These are phyloP conservation scores for Amblyornis subalaris DNA, from an alignment of 2,113 vertebrate species.

Conservation along the genomic window DNA sequence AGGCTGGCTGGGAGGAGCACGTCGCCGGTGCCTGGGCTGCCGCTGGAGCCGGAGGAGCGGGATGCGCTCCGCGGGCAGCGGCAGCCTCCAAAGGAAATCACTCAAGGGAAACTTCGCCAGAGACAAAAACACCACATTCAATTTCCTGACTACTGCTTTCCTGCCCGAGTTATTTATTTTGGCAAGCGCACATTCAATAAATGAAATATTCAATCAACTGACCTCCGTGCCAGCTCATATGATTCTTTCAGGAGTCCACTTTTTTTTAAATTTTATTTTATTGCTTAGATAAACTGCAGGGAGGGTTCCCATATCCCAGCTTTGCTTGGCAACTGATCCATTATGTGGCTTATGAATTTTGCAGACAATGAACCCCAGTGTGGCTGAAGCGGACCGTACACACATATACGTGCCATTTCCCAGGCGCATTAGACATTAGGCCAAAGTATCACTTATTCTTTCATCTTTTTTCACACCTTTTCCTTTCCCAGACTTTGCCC, in stretches of 20 bases:
- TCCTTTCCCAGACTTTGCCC: background rate
- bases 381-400: background rate
- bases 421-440: background rate
- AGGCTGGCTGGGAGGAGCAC: background rate
- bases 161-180: constrained; percentile 70
- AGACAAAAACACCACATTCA: constrained; percentile 69
- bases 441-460: background rate
- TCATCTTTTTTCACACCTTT: constrained; percentile 26
- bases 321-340: constrained; percentile 15
- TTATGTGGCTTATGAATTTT: constrained; percentile 20
- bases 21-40: background rate
- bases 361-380: constrained; percentile 47
- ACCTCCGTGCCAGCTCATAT: background rate
- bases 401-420: background rate
- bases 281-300: constrained; percentile 27
- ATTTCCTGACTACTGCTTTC: constrained; percentile 68
- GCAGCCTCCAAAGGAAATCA: constrained; percentile 77
- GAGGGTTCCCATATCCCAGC: background rate
- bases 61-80: background rate
- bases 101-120: constrained; percentile 76
- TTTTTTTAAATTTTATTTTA: background rate
- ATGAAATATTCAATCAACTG: constrained; percentile 36
- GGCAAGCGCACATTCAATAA: constrained; percentile 48
- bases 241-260: background rate
- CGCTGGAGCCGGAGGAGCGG: background rate